Evolutionary conservation across 2,113 vertebrate species (phyloP), one percentile per base, ranked within the genome.

Genomic region (Uria aalge): DNA sequence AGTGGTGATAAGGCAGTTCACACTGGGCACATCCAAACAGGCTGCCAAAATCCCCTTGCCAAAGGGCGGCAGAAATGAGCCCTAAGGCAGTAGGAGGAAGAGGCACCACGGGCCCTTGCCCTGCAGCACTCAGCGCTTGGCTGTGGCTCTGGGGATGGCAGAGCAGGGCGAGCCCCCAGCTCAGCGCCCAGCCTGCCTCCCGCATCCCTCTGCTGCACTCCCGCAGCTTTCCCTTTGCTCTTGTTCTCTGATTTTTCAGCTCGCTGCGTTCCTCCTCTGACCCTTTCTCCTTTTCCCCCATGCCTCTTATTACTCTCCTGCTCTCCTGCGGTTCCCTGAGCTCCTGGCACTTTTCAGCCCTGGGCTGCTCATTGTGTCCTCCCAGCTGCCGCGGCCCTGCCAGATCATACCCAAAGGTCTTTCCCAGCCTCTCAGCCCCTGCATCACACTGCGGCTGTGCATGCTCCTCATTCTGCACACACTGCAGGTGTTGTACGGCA

Each of bases 41-140:
- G 27, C 30, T n/a, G 53, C 13, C 8, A 53, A 27, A 45, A 8
- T 17, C 26, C 21, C 40, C 23, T 12, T 43, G 36, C 41, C 40
- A 22, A 23, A 19, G 0, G 19, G 11, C 6, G 0, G 1, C 41
- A 22, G 55, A 3, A 26, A 12, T 2, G 11, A 81, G 48, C 60
- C 11, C 17, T 2, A 3, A 4, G 3, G 59, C 22, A 6, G 1
- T 12, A 2, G 4, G 14, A 38, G 38, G 38, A 8, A 8, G 3
- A 5, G 57, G 21, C 1, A 4, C 1, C 1, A 1, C 21, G 24
- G 7, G 0, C 36, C 18, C 62, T 9, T 4, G 20, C 17, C 45
- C 30, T 3, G 11, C 4, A 2, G 1, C 20, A 1, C 6, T 2
- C 79, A 43, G 64, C 78, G 57, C 81, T 80, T 30, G 34, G 63